These are phyloP conservation scores for Caprella mutica DNA, from an alignment of 2,888 invertebrate species.

Conservation along the genomic window DNA sequence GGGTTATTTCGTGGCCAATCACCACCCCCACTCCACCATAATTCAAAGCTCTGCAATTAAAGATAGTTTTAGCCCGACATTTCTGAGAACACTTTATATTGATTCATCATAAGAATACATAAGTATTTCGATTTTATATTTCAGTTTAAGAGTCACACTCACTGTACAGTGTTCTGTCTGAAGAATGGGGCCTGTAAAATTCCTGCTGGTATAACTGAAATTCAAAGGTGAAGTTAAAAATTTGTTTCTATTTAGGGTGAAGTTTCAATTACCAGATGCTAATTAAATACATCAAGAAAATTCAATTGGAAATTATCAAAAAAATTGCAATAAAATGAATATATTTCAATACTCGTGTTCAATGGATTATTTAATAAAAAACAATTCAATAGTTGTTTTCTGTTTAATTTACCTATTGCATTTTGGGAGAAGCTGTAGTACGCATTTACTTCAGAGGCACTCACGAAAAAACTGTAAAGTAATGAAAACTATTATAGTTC, in stretches of 20 bases:
- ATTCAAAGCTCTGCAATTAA: constrained; percentile 9
- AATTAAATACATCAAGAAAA: no score
- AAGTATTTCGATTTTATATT: no score
- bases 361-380: no score
- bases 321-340: no score
- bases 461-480: constrained; percentile 4
- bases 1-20: constrained; percentile 2
- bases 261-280: no score
- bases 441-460: neutral
- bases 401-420: neutral
- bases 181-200: constrained; percentile 5
- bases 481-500: no score
- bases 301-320: no score
- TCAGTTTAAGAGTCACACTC: neutral
- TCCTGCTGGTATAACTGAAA: constrained; percentile 9
- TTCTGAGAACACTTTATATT: neutral
- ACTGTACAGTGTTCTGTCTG: neutral
- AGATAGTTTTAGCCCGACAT: no score
- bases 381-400: no score
- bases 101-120: neutral
- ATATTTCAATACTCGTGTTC: no score
- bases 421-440: constrained; percentile 7
- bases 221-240: no score
- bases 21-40: constrained; percentile 3
- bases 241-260: no score